phyloP scores from a whole-genome alignment of 2,797 vertebrate species.

The Onychomys torridus region DNA sequence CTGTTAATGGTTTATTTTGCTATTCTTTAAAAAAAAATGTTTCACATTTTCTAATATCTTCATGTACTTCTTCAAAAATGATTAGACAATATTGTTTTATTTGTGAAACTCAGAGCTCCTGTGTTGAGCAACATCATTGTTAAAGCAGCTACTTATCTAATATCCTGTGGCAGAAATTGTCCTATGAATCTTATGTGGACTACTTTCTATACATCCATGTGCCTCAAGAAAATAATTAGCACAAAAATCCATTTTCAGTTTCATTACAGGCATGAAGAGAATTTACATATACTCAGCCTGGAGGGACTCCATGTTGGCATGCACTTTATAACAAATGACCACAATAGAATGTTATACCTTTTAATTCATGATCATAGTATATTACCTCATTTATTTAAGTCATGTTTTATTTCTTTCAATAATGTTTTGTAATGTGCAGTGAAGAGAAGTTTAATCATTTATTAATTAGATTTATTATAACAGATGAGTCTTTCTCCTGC shows the following conservation, averaged over 20 bases:
- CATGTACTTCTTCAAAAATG: neutral
- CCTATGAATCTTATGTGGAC: neutral
- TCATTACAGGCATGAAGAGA: neutral
- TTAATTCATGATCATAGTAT: neutral
- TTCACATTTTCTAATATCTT: neutral
- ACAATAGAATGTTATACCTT: neutral
- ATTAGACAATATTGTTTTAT: neutral
- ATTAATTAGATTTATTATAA: slow-evolving; percentile 14
- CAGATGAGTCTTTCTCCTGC: neutral
- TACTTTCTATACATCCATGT: neutral
- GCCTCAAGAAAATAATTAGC: neutral
- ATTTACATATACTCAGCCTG: neutral
- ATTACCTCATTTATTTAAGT: neutral
- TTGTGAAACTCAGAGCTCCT: neutral
- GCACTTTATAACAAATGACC: neutral
- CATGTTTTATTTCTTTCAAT: slow-evolving; percentile 29
- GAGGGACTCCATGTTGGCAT: neutral
- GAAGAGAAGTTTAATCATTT: neutral
- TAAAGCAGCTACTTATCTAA: neutral
- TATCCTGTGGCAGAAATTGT: neutral
- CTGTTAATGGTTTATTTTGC: neutral
- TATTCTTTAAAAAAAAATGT: neutral
- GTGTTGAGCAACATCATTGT: neutral
- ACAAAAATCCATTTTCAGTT: neutral
- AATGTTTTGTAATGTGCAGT: neutral